Base-by-base conservation (phyloP, 2,888 invertebrate species). In the Erynnis tages region DNA sequence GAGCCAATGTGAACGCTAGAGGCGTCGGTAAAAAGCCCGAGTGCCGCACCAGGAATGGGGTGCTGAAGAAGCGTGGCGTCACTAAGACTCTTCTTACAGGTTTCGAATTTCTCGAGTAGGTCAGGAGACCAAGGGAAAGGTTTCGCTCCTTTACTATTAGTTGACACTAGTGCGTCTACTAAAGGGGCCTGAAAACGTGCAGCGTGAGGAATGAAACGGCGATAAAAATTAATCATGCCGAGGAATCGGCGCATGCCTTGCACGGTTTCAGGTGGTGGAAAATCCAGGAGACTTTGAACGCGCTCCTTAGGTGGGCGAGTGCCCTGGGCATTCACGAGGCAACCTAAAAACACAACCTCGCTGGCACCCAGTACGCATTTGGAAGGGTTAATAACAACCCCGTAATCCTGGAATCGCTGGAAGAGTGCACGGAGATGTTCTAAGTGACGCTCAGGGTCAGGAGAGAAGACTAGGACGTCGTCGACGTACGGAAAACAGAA, bases 1-100 rank as follows among this genome's bases (percentile, higher is more conserved):
- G 58, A 37, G 2, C 57, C 60, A 0, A 59, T 19, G 2, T 56
- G 56, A 0, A 13, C 23, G 37, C 37, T 38, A 11, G 37, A 38
- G 1, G 37, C 37, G 11, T 38, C 37, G 4, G 37, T 38, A 11
- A 38, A 38, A 10, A 38, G 37, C 2, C 37, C 37, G 4, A 38
- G 37, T 17, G 11, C 2, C n/a, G 21, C 37, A 10, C 19, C 37
- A 11, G 6, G 6, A 3, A 6, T 11, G 2, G 37, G 37, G 23
- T 38, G 37, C 16, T 38, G 37, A n/a, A 38, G 21, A 5, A 38
- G 10, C 1, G 37, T 38, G 11, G n/a, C n/a, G n/a, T n/a, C n/a
- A n/a, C n/a, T n/a, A 11, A 38, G 7, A 10, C 37, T 38, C 37
- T 1, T 3, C n/a, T 38, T 38, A 7, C 37, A 38, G 10, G 19